phyloP scores from a whole-genome alignment of 2,113 vertebrate genomes.

The Silurus glanis region DNA sequence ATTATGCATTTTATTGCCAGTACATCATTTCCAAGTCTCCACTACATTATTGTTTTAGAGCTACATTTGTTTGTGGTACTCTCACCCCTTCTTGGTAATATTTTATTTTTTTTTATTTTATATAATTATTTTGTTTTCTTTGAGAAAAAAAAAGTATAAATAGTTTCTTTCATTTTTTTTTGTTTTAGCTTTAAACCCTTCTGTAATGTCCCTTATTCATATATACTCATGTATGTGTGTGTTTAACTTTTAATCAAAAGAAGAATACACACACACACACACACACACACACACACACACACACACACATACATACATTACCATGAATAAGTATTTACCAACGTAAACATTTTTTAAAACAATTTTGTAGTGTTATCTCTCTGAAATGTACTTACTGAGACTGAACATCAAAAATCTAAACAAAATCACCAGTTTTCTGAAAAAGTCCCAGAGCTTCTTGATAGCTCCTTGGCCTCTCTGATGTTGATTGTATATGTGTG shows the following conservation, averaged over 20 bases:
- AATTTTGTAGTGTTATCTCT: background rate
- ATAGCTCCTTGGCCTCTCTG: background rate
- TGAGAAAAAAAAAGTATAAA: background rate
- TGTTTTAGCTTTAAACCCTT: background rate
- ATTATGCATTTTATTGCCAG: conserved; percentile 5
- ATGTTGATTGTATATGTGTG: background rate
- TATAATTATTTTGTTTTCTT: background rate
- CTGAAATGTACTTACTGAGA: background rate
- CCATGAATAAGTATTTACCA: background rate
- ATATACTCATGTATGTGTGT: background rate
- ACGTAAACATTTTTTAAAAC: background rate
- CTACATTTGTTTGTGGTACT: background rate
- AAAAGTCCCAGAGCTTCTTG: background rate
- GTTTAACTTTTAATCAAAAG: background rate
- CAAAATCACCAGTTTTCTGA: background rate
- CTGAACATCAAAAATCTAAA: background rate
- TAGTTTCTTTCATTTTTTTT: background rate
- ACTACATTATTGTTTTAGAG: background rate
- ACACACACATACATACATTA: background rate
- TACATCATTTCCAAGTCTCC: background rate
- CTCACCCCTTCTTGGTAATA: background rate
- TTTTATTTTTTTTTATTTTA: background rate
- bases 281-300: no score
- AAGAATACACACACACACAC: background rate
- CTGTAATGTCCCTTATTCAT: background rate